Evolutionary conservation across 2,113 vertebrate species (phyloP).

Genomic region (Cepphus grylle): DNA sequence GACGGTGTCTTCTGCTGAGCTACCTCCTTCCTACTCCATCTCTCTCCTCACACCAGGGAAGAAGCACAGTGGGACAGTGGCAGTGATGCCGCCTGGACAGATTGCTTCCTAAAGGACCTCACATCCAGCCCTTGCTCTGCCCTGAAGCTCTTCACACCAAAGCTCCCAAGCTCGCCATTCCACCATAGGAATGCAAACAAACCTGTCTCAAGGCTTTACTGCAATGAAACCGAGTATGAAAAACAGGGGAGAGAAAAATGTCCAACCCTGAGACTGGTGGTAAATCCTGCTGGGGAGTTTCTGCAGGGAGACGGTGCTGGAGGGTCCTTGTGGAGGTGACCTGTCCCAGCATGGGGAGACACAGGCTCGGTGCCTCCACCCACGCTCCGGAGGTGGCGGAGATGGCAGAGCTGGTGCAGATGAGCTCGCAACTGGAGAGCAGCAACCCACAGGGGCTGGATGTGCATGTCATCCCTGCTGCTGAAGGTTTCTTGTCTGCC

Average conservation of each 20-base stretch:
- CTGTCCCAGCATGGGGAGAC: accelerated
- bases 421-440: not conserved
- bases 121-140: not conserved
- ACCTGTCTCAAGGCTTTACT: not conserved
- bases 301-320: too few relatives aligned
- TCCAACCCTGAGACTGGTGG: not conserved
- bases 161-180: not conserved
- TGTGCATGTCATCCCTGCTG: accelerated
- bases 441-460: not conserved
- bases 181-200: accelerated
- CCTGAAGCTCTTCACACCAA: not conserved
- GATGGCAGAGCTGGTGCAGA: not conserved
- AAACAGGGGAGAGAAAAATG: not conserved
- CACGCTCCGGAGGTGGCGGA: accelerated
- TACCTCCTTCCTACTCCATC: not conserved
- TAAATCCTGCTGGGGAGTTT: not conserved
- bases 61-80: not conserved
- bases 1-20: not conserved
- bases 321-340: not conserved
- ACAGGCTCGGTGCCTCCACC: accelerated
- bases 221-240: not conserved
- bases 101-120: not conserved
- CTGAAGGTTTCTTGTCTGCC: not conserved
- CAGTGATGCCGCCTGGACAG: not conserved
- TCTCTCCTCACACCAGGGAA: not conserved